Base-by-base conservation (phyloP, 2,113 vertebrate species). In the Xiphias gladius region DNA sequence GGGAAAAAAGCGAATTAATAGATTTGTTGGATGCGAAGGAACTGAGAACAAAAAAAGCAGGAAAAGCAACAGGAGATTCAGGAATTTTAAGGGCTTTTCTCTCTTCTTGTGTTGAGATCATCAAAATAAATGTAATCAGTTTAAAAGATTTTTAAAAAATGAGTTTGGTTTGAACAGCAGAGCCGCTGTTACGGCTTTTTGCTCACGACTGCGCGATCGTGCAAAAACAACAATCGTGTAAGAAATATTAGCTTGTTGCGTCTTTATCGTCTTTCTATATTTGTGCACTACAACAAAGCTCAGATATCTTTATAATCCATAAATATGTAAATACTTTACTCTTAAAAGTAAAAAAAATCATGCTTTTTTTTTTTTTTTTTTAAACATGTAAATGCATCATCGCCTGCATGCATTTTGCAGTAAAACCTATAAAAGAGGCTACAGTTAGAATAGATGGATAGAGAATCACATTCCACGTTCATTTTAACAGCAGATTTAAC, bases 201-300 rank as follows among this genome's bases (percentile, higher is more conserved):
- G 3, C 70, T 79, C 39, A 55, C 13, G 37, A 2, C 17, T 57
- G 32, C 46, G 37, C 35, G 30, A 62, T 28, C 14, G 43, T 55
- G n/a, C 37, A 58, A n/a, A 55, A 16, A 61, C 17, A 52, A 20
- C 41, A 66, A 54, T 67, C 50, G 48, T 69, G 5, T 55, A 17
- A 26, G 9, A 24, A 71, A 64, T 67, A 54, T 41, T 5, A 62
- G 28, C 73, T 68, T 37, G 8, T 75, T 46, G 71, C 11, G 41
- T 82, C 66, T 80, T 83, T 75, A 72, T 46, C 54, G 43, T 28
- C 35, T 70, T 70, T 77, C 0, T 13, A 39, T 61, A 30, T 62
- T 79, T 39, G 74, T 86, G 83, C 85, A 83, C 68, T 79, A 79
- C 75, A 79, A 3, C 37, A 66, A 26, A 9, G n/a, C 65, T 65